Percentiles rank a stretch among this genome's conserved stretches.
Conservation (phyloP, 2,113 vertebrate species). For the Neofelis nebulosa region DNA sequence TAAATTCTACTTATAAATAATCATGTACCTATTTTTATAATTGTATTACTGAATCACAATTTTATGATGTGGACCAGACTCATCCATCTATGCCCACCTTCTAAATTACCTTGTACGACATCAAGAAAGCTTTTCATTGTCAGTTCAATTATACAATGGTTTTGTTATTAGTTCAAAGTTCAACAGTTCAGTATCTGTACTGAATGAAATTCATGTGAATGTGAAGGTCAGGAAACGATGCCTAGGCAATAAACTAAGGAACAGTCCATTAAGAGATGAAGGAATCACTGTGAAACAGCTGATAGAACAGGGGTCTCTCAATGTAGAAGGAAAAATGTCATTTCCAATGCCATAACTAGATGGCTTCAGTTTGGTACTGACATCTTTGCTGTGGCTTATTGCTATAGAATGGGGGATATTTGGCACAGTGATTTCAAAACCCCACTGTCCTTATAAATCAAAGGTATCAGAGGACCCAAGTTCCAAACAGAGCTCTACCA, state of each 20-base stretch:
- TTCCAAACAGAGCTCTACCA: background rate
- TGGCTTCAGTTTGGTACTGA: background rate
- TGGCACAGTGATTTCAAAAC: background rate
- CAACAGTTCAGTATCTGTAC: background rate
- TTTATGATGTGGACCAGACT: background rate
- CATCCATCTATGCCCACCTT: background rate
- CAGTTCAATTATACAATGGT: background rate
- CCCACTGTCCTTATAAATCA: background rate
- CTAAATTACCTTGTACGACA: background rate
- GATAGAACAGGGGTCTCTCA: background rate
- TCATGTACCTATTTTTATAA: background rate
- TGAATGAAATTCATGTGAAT: slow-evolving; percentile 13
- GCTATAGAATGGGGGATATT: background rate
- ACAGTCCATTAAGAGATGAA: background rate
- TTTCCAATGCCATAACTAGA: background rate
- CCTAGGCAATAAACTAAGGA: background rate
- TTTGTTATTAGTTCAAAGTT: background rate
- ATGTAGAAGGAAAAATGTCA: background rate
- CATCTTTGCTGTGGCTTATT: background rate
- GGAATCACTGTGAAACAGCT: background rate
- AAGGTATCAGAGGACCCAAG: background rate
- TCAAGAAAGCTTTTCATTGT: background rate
- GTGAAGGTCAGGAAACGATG: background rate
- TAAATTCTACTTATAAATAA: slow-evolving; percentile 12
- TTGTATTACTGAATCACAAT: background rate